A percentile compares a stretch with the other conserved stretches of the same genome.
phyloP scores from a whole-genome alignment of 2,797 vertebrate species.

The Chelidonichthys spinosus region DNA sequence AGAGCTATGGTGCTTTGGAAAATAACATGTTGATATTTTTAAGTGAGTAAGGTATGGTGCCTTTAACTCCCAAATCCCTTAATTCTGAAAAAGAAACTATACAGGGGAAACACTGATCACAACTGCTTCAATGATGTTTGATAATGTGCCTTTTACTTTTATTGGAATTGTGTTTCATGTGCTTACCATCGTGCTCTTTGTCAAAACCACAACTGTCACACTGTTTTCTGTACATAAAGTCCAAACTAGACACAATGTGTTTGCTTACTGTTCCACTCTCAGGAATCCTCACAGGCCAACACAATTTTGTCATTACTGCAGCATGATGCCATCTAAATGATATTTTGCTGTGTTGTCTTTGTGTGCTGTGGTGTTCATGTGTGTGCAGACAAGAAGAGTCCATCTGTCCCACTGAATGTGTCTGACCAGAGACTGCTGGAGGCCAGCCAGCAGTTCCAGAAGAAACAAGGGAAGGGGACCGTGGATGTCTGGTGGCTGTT shows the following conservation, averaged over 20 bases:
- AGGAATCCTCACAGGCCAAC: background rate
- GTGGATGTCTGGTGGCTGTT: constrained; percentile 99
- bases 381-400: constrained; percentile 86
- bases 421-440: constrained; percentile 94
- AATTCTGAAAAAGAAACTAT: background rate
- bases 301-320: background rate
- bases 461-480: constrained; percentile 95
- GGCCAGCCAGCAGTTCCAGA: constrained; percentile 94
- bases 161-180: background rate
- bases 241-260: background rate
- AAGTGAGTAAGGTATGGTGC: no score
- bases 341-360: background rate
- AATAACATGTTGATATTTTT: no score
- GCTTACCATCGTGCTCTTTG: background rate
- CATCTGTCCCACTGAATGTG: constrained; percentile 84
- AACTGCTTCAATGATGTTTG: background rate
- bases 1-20: no score
- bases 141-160: background rate
- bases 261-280: constrained; percentile 2
- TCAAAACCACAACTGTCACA: no score
- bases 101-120: background rate
- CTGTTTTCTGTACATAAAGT: no score
- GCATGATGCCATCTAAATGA: background rate
- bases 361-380: constrained; percentile 5
- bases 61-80: background rate